Base-by-base conservation (phyloP, 1,140 invertebrate species). In the Cardiocondyla obscurior region DNA sequence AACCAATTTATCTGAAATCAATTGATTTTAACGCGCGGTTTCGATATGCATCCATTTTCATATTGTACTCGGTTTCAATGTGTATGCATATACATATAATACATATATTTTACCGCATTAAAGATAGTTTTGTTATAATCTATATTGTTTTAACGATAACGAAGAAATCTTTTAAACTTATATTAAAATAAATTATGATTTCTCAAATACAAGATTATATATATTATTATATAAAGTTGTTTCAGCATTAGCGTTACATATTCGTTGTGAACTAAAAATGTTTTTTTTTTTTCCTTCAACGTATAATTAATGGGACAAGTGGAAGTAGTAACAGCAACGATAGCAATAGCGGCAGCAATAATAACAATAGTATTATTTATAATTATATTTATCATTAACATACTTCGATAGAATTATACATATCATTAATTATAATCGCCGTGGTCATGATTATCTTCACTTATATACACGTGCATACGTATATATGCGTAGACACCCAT, bases 371-470 rank as follows among this genome's bases (percentile, higher is more conserved):
- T 88, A 81, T 85, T 88, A 88, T 76, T 88, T 81, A 77, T 87
- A 86, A 83, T 76, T 76, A 49, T 85, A 88, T 87, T 77, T 88
- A 87, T 85, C 83, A 70, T 88, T 88, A 88, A 88, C 87, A 85
- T 88, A 88, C 64, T 82, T 88, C 25, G 81, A 83, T 88, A 88
- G 85, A 88, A 85, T 88, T 88, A 88, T 88, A 76, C 73, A 76
- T 76, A 88, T 88, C 69, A 88, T 88, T 88, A 88, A 88, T 87
- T 88, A 88, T 88, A 88, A 74, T 88, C 87, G 74, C 84, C 82
- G 70, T 88, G 83, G 69, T 88, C 83, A 88, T 88, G 86, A 88
- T 79, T 74, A 87, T 88, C 74, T 85, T 88, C 70, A 84, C 83
- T 87, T 86, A 88, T 88, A 85, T 88, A 88, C 83, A 88, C 72